Percentiles rank a stretch among this genome's conserved stretches.
These are phyloP conservation scores for Urocitellus parryii DNA, from an alignment of 2,113 vertebrate genomes.

Conservation along the genomic window DNA sequence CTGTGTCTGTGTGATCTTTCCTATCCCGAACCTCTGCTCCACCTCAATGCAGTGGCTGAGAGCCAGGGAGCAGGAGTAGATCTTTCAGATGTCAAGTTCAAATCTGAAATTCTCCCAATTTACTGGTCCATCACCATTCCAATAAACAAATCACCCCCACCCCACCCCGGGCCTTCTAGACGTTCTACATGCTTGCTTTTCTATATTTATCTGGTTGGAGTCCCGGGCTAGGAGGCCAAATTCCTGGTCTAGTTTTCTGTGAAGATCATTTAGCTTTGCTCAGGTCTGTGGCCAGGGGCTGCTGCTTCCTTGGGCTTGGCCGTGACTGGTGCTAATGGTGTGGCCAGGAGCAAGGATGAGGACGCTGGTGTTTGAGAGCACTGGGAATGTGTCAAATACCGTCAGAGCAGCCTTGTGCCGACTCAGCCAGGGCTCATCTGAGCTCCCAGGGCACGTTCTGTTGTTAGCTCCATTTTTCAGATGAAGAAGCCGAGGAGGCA, in stretches of 20 bases:
- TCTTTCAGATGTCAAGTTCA: not conserved
- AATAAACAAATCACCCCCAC: not conserved
- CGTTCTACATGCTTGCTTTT: not conserved
- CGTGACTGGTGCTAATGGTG: not conserved
- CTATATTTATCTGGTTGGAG: conserved; percentile 6
- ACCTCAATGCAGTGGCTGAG: too few species aligned
- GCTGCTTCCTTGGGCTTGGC: conserved; percentile 21
- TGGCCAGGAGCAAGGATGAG: conserved; percentile 41
- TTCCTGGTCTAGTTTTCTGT: not conserved
- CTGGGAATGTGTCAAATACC: not conserved
- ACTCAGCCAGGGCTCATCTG: not conserved
- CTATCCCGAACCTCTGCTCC: not conserved
- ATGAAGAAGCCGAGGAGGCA: not conserved
- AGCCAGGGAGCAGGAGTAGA: not conserved
- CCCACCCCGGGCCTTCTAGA: not conserved
- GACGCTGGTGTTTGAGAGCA: conserved; percentile 20
- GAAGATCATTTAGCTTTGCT: conserved; percentile 29
- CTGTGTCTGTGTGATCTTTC: not conserved
- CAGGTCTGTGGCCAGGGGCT: conserved; percentile 6
- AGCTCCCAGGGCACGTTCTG: not conserved
- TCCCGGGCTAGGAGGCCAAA: not conserved
- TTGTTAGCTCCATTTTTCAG: not conserved
- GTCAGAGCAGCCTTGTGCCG: not conserved
- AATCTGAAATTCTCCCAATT: not conserved
- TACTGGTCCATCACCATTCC: not conserved